Evolutionary conservation across 2,888 invertebrate genomes (phyloP).

Genomic region (Drosophila demipolita): DNA sequence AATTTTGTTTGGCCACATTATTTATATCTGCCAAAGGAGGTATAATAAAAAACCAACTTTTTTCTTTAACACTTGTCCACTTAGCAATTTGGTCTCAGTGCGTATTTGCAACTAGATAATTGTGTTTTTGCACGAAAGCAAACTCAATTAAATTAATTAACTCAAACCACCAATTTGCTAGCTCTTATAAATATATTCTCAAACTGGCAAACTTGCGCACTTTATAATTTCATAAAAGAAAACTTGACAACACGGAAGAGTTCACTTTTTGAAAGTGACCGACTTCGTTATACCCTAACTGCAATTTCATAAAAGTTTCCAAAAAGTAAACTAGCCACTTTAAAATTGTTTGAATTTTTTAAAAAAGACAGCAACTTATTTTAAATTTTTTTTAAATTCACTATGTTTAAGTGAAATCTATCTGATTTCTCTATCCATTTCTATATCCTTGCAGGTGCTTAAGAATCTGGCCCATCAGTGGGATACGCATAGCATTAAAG

Average conservation of each 20-base stretch:
- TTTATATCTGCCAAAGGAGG: conserved; percentile 1
- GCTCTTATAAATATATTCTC: conserved; percentile 7
- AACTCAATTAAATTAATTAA: conserved; percentile 70
- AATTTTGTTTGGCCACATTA: background rate
- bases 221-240: conserved; percentile 56
- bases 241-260: conserved; percentile 13
- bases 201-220: background rate
- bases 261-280: background rate
- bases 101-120: conserved; percentile 3
- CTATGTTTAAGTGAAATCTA: too few relatives aligned
- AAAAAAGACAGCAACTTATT: background rate
- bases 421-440: background rate
- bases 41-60: background rate
- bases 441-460: conserved; percentile 72
- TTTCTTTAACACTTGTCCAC: background rate
- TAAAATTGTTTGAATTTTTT: too few relatives aligned
- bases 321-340: background rate
- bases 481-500: conserved; percentile 74
- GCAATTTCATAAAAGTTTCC: background rate
- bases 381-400: too few relatives aligned
- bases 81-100: background rate
- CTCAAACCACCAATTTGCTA: conserved; percentile 26
- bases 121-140: conserved; percentile 17
- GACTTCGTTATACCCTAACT: background rate
- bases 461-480: conserved; percentile 83